Conservation (phyloP, 1,140 invertebrate genomes). For the Phenacoccus solenopsis region DNA sequence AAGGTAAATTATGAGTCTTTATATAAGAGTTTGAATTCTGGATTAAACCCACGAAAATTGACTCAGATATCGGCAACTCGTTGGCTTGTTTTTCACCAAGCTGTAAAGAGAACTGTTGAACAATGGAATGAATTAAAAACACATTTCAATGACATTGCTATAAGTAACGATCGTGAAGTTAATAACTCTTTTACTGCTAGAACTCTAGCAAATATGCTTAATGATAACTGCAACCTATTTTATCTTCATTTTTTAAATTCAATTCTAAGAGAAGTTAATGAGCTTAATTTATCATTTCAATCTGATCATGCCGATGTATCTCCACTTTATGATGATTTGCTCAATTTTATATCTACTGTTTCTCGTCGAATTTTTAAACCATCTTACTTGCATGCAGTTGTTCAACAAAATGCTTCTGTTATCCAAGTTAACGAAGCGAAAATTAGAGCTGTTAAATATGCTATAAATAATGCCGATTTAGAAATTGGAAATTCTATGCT, state of each 20-base stretch:
- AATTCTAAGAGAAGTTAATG: conserved; percentile 22
- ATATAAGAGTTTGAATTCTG: conserved; percentile 9
- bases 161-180: conserved; percentile 8
- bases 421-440: too few relatives aligned
- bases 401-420: too few relatives aligned
- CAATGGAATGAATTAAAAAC: conserved; percentile 25
- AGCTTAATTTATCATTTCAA: conserved; percentile 25
- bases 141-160: conserved; percentile 19
- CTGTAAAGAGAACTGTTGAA: conserved; percentile 23
- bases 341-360: neutral
- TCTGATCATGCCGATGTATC: conserved; percentile 20
- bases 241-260: conserved; percentile 24
- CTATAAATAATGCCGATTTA: too few relatives aligned
- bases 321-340: neutral
- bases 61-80: conserved; percentile 23
- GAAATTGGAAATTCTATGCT: neutral
- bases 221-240: conserved; percentile 19
- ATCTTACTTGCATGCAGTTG: too few relatives aligned
- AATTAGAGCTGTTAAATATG: too few relatives aligned
- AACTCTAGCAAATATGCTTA: conserved; percentile 22
- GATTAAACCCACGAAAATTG: conserved; percentile 21
- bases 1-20: conserved; percentile 9
- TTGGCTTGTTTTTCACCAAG: conserved; percentile 21
- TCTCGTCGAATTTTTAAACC: neutral
- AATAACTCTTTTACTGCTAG: conserved; percentile 22